Conservation (phyloP, 2,797 vertebrate species). For the Rhinophrynus dorsalis region DNA sequence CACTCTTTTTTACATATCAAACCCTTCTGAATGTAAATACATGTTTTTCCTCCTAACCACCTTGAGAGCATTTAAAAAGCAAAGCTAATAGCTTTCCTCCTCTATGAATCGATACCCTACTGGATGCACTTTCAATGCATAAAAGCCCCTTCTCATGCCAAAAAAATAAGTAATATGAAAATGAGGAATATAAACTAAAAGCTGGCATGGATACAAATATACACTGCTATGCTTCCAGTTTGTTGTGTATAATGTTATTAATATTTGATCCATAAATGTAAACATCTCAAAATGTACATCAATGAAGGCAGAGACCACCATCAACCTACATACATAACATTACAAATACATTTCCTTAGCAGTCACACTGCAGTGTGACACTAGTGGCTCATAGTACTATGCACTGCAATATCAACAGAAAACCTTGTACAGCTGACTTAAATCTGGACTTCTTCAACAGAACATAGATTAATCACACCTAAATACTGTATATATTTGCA, state of each 20-base stretch:
- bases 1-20: slow-evolving; percentile 51
- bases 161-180: slow-evolving; percentile 45
- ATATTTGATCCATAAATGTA: background rate
- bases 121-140: slow-evolving; percentile 55
- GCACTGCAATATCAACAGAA: too few relatives aligned
- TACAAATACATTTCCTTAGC: background rate
- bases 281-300: background rate
- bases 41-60: slow-evolving; percentile 33
- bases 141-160: slow-evolving; percentile 30
- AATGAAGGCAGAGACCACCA: background rate
- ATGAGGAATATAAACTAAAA: slow-evolving; percentile 17
- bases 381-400: background rate
- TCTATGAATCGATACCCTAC: slow-evolving; percentile 55
- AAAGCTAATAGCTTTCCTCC: slow-evolving; percentile 54
- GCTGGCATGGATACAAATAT: slow-evolving; percentile 4
- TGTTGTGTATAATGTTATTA: slow-evolving; percentile 24
- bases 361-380: background rate
- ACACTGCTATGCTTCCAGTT: slow-evolving; percentile 15
- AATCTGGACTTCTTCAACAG: too few relatives aligned
- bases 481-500: too few relatives aligned
- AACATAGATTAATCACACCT: too few relatives aligned
- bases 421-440: too few relatives aligned
- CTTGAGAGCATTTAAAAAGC: slow-evolving; percentile 55
- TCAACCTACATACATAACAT: too few relatives aligned
- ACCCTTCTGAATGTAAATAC: slow-evolving; percentile 35